Base-by-base conservation (phyloP, 2,797 vertebrate genomes). In the Micromesistius poutassou region DNA sequence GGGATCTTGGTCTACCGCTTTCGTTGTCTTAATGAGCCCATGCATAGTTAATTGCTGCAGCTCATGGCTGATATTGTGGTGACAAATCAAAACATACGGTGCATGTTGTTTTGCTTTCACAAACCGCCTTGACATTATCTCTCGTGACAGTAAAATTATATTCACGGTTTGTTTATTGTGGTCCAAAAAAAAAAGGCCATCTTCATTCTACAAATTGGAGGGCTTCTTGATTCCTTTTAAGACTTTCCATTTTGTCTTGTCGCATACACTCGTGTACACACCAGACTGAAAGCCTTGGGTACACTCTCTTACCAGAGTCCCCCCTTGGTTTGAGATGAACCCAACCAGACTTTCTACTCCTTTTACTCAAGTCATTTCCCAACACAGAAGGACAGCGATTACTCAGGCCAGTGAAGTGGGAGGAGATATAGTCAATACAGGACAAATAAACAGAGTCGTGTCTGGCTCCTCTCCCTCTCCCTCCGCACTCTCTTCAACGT, bases 391-490 rank as follows among this genome's bases (percentile, higher is more conserved):
- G 76, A 74, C 30, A 6, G 42, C 33, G 76, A 90, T 91, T 89
- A 85, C 84, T 90, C 83, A 82, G 78, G 80, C 83, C 81, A 79
- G 83, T 83, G 83, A 90, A 87, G 87, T 86, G 82, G 76, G 74
- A 55, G 79, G 80, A 83, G 89, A 89, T 89, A 83, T 83, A 82
- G 86, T 91, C 90, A 85, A 90, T 90, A 87, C 79, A 80, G 83
- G 82, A 87, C 87, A 85, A 90, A 93, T 89, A 89, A 89, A 89
- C 89, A 83, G 83, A 85, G 89, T 84, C 25, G 74, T 86, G 85
- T 90, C 82, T 80, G 82, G 84, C 79, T 88, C 82, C 81, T 87
- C 79, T 85, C 86, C 25, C 55, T 62, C 50, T 55, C 55, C 82
- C 50, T 55, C 55, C 82, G 80, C 81, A 77, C 87, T 87, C 78